phyloP scores from a whole-genome alignment of 2,888 invertebrate genomes.

The Julus scanicus region DNA sequence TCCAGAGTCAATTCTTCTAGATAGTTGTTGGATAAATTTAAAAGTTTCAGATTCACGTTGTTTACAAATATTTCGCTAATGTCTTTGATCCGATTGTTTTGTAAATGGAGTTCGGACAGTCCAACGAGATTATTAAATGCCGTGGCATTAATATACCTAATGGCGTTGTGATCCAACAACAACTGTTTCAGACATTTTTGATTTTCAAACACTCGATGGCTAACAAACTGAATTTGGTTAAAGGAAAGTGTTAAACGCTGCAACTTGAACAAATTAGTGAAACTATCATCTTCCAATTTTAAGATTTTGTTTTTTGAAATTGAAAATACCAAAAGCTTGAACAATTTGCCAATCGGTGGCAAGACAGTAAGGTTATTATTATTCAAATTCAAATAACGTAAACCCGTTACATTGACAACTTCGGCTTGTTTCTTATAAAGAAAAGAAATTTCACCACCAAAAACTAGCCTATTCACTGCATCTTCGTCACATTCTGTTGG shows the following conservation, averaged over 20 bases:
- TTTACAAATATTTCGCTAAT: background rate
- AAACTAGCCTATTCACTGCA: background rate
- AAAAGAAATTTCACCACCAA: background rate
- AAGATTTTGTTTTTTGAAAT: slow-evolving; percentile 18
- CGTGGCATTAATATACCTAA: background rate
- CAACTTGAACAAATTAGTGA: background rate
- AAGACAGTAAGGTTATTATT: background rate
- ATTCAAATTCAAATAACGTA: slow-evolving; percentile 31
- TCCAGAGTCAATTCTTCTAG: background rate
- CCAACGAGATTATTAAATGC: background rate
- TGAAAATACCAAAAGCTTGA: background rate
- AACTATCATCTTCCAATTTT: background rate
- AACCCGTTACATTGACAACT: background rate
- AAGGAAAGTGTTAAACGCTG: background rate
- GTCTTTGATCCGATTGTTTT: slow-evolving; percentile 34
- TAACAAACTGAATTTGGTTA: slow-evolving; percentile 10
- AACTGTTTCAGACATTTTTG: background rate
- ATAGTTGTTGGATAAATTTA: slow-evolving; percentile 24
- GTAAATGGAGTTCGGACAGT: background rate
- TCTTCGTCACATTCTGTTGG: background rate
- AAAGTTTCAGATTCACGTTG: background rate
- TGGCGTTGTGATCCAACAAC: background rate
- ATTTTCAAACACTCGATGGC: background rate
- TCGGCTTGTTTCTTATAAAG: background rate
- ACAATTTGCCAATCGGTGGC: background rate